These are phyloP conservation scores for Apis laboriosa DNA, from an alignment of 1,140 invertebrate species.

Conservation along the genomic window DNA sequence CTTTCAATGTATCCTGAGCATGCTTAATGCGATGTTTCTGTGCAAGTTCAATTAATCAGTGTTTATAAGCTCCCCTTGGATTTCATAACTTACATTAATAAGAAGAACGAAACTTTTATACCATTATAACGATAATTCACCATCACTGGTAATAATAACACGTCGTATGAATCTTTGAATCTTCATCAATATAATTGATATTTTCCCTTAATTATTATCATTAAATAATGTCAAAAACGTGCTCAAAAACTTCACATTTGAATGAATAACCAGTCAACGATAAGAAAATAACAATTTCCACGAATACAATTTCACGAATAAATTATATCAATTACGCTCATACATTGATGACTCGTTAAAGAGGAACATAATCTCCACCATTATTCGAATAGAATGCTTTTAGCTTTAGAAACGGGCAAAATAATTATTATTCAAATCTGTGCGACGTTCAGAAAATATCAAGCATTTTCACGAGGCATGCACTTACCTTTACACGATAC, in stretches of 20 bases:
- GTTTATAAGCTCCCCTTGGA: neutral
- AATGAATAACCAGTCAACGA: too few relatives aligned
- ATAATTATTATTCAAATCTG: neutral
- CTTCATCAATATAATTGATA: too few relatives aligned
- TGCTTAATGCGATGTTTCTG: slow-evolving; percentile 13
- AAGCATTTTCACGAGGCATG: slow-evolving; percentile 6
- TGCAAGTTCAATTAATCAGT: slow-evolving; percentile 18
- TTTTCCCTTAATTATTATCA: too few relatives aligned
- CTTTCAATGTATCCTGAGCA: slow-evolving; percentile 11
- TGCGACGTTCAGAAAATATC: slow-evolving; percentile 20
- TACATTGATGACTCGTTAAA: too few relatives aligned
- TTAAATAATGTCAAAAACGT: too few relatives aligned
- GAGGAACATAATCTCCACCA: too few relatives aligned
- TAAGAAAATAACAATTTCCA: too few relatives aligned
- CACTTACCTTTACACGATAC: neutral
- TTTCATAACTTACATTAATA: neutral
- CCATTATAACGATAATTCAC: neutral
- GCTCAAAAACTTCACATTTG: too few relatives aligned
- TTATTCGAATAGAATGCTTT: too few relatives aligned
- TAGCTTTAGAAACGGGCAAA: too few relatives aligned
- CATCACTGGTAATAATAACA: neutral
- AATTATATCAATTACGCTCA: too few relatives aligned
- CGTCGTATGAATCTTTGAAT: neutral
- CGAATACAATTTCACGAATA: too few relatives aligned
- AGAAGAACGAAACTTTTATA: neutral